Evolutionary conservation across 2,113 vertebrate species (phyloP).

Genomic region (Dromiciops gliroides): DNA sequence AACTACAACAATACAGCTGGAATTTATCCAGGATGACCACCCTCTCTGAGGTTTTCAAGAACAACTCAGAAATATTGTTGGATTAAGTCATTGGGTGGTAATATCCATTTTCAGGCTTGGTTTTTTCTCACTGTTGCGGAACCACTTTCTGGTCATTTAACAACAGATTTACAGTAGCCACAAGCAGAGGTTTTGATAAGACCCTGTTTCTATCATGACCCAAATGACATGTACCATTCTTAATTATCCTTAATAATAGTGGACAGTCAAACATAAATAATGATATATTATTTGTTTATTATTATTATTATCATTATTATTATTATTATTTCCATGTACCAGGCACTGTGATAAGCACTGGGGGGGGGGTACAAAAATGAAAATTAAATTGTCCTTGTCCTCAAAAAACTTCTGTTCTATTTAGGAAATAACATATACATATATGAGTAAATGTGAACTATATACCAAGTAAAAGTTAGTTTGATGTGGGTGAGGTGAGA

Average conservation of each 20-base stretch:
- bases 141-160: neutral
- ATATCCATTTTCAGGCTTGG: constrained; percentile 16
- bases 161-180: neutral
- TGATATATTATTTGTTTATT: neutral
- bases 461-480: neutral
- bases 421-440: neutral
- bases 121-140: neutral
- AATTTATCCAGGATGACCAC: constrained; percentile 33
- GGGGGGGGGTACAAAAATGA: neutral
- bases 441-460: neutral
- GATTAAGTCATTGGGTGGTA: neutral
- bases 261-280: neutral
- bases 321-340: neutral
- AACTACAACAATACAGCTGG: constrained; percentile 42
- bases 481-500: neutral
- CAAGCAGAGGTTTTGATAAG: neutral
- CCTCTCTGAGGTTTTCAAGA: neutral
- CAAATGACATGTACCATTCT: neutral
- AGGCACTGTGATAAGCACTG: neutral
- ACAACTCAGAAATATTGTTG: constrained; percentile 34
- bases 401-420: neutral
- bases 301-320: neutral
- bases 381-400: neutral
- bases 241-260: neutral
- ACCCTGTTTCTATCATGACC: neutral